Base-by-base conservation (phyloP, 2,113 vertebrate species). In the Stigmatopora nigra region DNA sequence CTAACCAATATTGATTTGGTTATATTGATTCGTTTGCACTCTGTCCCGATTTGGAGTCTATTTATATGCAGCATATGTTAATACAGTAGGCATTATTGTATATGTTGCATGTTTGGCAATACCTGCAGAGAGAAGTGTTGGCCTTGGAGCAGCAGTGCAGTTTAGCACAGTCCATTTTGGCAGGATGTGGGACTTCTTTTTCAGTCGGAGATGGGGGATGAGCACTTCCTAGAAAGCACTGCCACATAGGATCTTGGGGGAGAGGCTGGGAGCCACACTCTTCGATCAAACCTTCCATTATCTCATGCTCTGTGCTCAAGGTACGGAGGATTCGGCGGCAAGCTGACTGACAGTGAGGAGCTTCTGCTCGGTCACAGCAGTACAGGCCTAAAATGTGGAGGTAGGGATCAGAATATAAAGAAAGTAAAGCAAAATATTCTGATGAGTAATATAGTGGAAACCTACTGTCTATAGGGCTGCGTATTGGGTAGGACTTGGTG, bases 121-220 rank as follows among this genome's bases (percentile, higher is more conserved):
- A 98, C 97, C 97, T 94, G 91, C 97, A 98, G 0, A 84, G 86
- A 48, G 95, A 95, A 38, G 95, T 95, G 86, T 98, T 98, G 52
- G 97, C 97, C 88, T 98, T 98, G 63, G 94, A 92, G 89, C 97
- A 99, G 84, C 97, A 99, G 80, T 98, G 96, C 76, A 99, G 88
- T 82, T 99, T 98, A 70, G 97, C 97, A 15, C 93, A 92, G 90
- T 98, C 97, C 0, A 98, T 93, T 83, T 95, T 96, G 31, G 91
- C 92, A 0, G 94, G 93, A 65, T 94, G 92, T 12, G 93, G 92
- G 22, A 92, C 90, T 64, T 95, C 93, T n/a, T 92, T 93, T 63
- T 93, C 87, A 14, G 91, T 92, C 6, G 91, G 92, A 63, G 93
- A 88, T 57, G 92, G 92, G 16, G 93, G 93, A 22, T 93, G 91